phyloP scores from a whole-genome alignment of 2,113 vertebrate genomes.

The Meleagris gallopavo region DNA sequence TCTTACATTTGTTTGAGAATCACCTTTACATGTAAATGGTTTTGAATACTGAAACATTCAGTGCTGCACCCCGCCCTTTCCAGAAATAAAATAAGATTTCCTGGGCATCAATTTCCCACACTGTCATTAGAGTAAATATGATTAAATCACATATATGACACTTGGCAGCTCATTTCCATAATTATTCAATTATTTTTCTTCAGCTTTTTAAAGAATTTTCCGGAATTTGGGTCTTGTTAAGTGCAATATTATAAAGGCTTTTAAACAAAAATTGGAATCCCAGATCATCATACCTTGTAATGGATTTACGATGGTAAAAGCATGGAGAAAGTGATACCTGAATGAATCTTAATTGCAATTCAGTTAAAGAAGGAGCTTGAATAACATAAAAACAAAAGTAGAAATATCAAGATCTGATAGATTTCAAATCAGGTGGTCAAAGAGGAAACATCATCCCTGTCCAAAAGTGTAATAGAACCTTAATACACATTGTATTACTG shows the following conservation, averaged over 20 bases:
- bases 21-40: background rate
- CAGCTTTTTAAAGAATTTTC: background rate
- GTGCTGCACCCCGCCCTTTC: background rate
- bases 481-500: rapidly evolving
- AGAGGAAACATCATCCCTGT: background rate
- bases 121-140: background rate
- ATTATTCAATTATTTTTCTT: background rate
- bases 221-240: background rate
- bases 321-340: background rate
- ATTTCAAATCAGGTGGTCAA: background rate
- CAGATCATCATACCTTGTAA: background rate
- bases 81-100: background rate
- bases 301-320: background rate
- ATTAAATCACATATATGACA: background rate
- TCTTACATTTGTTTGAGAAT: background rate
- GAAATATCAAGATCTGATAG: background rate
- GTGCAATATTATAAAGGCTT: background rate
- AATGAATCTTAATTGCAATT: background rate
- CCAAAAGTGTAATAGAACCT: background rate
- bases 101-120: background rate
- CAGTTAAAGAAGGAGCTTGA: background rate
- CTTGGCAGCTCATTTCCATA: background rate
- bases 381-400: background rate
- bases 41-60: background rate
- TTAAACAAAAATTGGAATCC: background rate